phyloP scores from a whole-genome alignment of 2,888 invertebrate genomes.

The Parascotia fuliginaria region DNA sequence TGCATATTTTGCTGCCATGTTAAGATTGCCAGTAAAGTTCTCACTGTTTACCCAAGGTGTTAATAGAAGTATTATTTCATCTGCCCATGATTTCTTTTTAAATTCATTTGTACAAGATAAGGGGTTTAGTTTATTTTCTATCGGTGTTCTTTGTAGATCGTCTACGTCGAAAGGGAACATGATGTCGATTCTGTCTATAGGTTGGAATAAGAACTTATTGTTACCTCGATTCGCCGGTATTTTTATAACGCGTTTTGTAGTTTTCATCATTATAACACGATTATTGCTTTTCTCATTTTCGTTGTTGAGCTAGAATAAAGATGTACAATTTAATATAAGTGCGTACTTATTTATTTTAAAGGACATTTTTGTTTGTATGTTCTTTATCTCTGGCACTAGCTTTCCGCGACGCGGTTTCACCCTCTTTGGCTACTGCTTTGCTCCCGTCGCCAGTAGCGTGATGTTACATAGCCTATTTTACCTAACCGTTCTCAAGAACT shows the following conservation, averaged over 20 bases:
- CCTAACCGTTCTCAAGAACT: too few relatives aligned
- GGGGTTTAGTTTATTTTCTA: slow-evolving; percentile 66
- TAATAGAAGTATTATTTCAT: slow-evolving; percentile 66
- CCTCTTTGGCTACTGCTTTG: too few relatives aligned
- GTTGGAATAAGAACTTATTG: slow-evolving; percentile 74
- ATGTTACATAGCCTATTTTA: too few relatives aligned
- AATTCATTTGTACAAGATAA: slow-evolving; percentile 65
- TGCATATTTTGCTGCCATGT: slow-evolving; percentile 76
- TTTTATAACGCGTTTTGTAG: slow-evolving; percentile 90
- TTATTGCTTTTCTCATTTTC: slow-evolving; percentile 85
- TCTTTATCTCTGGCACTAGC: too few relatives aligned
- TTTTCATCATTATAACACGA: slow-evolving; percentile 89
- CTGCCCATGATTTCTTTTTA: slow-evolving; percentile 72
- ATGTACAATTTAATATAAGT: slow-evolving; percentile 2
- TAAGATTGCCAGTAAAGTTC: slow-evolving; percentile 59
- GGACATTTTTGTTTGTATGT: too few relatives aligned
- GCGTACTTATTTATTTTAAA: too few relatives aligned
- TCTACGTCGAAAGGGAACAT: slow-evolving; percentile 75
- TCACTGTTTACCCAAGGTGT: slow-evolving; percentile 71
- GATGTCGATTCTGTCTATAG: slow-evolving; percentile 70
- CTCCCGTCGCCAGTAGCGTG: too few relatives aligned
- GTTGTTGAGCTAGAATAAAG: slow-evolving; percentile 83
- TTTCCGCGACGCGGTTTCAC: too few relatives aligned
- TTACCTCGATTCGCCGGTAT: slow-evolving; percentile 81
- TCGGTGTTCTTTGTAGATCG: slow-evolving; percentile 58